A percentile compares a stretch with the other conserved stretches of the same genome.
Conservation (phyloP, 2,113 vertebrate genomes). For the Oncorhynchus tshawytscha region DNA sequence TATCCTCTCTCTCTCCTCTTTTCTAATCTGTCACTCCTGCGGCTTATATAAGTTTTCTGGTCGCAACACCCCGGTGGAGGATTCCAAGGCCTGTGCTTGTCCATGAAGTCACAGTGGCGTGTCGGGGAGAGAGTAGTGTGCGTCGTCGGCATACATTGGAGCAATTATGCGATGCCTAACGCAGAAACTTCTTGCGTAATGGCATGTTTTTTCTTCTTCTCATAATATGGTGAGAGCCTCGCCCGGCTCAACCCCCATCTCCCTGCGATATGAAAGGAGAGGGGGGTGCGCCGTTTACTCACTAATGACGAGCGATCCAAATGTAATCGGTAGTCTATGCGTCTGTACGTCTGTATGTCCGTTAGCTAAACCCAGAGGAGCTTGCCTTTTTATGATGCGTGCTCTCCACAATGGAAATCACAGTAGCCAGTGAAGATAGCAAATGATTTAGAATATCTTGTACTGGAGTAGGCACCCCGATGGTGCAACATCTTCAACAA, state of each 20-base stretch:
- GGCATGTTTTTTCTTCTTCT: constrained; percentile 21
- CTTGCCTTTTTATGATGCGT: constrained; percentile 15
- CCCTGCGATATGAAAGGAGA: constrained; percentile 4
- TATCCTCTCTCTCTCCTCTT: background rate
- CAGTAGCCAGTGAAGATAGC: constrained; percentile 36
- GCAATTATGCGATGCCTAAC: constrained; percentile 44
- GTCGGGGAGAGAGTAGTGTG: background rate
- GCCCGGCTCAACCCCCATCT: constrained; percentile 29
- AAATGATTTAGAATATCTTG: constrained; percentile 13
- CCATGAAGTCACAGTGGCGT: constrained; percentile 39
- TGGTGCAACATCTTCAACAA: background rate
- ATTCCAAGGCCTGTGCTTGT: constrained; percentile 37
- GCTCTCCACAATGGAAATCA: constrained; percentile 46
- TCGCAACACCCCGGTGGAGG: constrained; percentile 44
- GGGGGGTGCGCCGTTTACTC: constrained; percentile 29
- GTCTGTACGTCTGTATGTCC: constrained; percentile 36
- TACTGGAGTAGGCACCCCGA: background rate
- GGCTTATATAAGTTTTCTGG: constrained; percentile 26
- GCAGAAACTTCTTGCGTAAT: constrained; percentile 36
- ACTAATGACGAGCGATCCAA: constrained; percentile 48
- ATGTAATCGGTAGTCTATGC: constrained; percentile 39
- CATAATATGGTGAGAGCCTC: constrained; percentile 38
- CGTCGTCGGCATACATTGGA: constrained; percentile 49
- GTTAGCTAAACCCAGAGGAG: constrained; percentile 47
- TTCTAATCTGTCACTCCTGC: background rate